Percentiles rank a stretch among this genome's conserved stretches.
Evolutionary conservation across 2,113 vertebrate genomes (phyloP).

Genomic region (Bothrops jararaca): DNA sequence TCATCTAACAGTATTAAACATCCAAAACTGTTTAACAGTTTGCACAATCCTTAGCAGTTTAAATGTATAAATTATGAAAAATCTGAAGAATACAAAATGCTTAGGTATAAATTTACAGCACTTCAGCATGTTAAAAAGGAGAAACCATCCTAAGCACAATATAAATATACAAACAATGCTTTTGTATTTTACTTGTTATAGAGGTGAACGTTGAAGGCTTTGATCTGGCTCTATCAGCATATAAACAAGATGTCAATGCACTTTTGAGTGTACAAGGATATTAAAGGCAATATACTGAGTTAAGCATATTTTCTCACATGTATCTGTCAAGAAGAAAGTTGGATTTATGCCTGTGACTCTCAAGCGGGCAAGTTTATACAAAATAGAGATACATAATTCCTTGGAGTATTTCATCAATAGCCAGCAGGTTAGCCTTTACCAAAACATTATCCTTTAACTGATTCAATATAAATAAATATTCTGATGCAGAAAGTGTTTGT

Average conservation of each 20-base stretch:
- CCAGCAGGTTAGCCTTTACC: not conserved
- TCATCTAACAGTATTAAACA: not conserved
- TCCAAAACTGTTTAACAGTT: not conserved
- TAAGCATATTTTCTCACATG: not conserved
- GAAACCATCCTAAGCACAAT: not conserved
- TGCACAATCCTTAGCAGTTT: not conserved
- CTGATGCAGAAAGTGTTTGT: not conserved
- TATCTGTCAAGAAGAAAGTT: not conserved
- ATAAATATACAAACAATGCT: not conserved
- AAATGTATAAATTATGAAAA: slow-evolving; percentile 3
- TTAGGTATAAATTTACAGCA: not conserved
- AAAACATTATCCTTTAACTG: not conserved
- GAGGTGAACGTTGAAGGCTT: not conserved
- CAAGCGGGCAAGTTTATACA: not conserved
- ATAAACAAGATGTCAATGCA: not conserved
- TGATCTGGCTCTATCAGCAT: not conserved
- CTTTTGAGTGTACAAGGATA: not conserved
- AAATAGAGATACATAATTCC: not conserved
- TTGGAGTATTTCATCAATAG: not conserved
- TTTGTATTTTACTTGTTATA: not conserved
- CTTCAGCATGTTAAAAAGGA: not conserved
- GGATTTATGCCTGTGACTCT: not conserved
- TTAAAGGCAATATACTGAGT: slow-evolving; percentile 1
- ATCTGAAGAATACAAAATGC: not conserved
- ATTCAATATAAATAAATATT: not conserved